Base-by-base conservation (phyloP, 30 jellyfish, hydroid and myxozoan genomes). In the Hydractinia symbiolongicarpus region DNA sequence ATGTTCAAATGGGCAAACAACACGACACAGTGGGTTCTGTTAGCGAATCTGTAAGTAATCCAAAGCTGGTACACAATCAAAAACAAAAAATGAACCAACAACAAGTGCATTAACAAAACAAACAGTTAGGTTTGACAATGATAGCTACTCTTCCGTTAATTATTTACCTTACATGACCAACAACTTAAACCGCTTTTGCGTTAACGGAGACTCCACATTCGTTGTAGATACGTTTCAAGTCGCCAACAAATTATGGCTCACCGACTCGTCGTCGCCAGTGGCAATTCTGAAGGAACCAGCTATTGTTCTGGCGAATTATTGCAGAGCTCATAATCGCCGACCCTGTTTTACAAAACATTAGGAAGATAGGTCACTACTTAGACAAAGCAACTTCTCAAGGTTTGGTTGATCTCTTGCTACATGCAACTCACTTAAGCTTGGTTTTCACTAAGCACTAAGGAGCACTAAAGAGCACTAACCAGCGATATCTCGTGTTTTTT, bases 291-390 rank as follows among this genome's bases (percentile, higher is more conserved):
- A 81, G 67, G 82, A 61, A 68, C 58, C 89, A 67, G 66, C 66
- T 64, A 57, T 71, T 77, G 19, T 81, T 17, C 53, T 8, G 89
- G 61, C 89, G 82, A 61, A 54, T 72, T 58, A 69, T 66, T 71
- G 85, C 76, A 49, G 90, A 82, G 67, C 44, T 82, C 16, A 60
- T 72, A 49, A 58, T 71, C 16, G 80, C 84, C 16, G 79, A 84
- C 6, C 86, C 82, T n/a, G 53, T 66, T 52, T 54, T 84, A 64
- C 55, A 53, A 15, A 67, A 71, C 19, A 76, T 84, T 4, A 44
- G 73, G 62, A 61, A 84, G 64, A 54, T 84, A 60, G 92, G 92
- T 50, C 92, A 84, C 67, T 77, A 84, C 81, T 80, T 85, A 20
- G 94, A 79, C 64, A 71, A 72, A 68, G 94, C 88, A 51, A 50